These are phyloP conservation scores for Calvadosia cruxmelitensis DNA, from an alignment of 30 jellyfish, hydroid and myxozoan species.

Conservation along the genomic window DNA sequence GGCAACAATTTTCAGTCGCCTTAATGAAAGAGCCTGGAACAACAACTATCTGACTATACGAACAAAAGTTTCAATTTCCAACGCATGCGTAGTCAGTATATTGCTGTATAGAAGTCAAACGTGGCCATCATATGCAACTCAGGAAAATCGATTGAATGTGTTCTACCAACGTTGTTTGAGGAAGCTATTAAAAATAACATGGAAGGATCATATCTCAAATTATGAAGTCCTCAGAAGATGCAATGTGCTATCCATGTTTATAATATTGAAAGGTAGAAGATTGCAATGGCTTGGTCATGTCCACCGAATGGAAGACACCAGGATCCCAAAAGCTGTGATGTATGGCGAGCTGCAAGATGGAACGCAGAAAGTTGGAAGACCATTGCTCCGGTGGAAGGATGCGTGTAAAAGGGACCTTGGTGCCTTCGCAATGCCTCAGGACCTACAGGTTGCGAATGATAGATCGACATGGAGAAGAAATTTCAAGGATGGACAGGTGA, in stretches of 20 bases:
- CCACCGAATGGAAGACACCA: constrained; percentile 16
- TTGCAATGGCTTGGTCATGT: constrained; percentile 17
- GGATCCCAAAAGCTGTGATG: background rate
- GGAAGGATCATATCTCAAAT: constrained; percentile 5
- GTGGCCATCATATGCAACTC: constrained; percentile 4
- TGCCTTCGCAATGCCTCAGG: too few species aligned
- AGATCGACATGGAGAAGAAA: too few species aligned
- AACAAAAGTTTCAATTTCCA: background rate
- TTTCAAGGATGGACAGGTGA: too few species aligned
- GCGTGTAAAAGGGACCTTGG: too few species aligned
- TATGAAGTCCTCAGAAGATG: background rate
- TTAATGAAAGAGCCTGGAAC: background rate
- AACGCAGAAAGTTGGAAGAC: too few species aligned
- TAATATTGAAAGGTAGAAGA: constrained; percentile 3
- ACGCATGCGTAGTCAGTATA: background rate
- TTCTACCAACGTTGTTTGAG: constrained; percentile 4
- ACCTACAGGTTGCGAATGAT: too few species aligned
- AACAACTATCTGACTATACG: background rate
- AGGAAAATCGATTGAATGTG: constrained; percentile 2
- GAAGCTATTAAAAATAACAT: background rate
- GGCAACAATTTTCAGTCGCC: background rate
- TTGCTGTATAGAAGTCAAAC: constrained; percentile 5
- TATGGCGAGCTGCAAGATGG: constrained; percentile 3
- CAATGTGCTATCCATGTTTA: constrained; percentile 1
- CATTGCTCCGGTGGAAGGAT: too few species aligned